These are phyloP conservation scores for Sarcophaga subvicina DNA, from an alignment of 2,888 invertebrate genomes.

Conservation along the genomic window DNA sequence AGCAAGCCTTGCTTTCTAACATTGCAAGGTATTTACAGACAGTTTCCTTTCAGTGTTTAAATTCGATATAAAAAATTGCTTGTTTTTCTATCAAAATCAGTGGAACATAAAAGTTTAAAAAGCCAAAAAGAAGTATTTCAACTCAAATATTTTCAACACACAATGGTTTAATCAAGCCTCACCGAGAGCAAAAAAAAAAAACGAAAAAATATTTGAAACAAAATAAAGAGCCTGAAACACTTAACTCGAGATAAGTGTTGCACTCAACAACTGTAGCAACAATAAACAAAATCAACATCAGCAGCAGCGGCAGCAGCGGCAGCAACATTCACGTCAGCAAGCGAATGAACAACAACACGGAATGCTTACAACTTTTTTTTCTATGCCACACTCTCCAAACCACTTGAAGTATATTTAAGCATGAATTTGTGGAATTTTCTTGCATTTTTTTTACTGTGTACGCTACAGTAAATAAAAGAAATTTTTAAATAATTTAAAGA, in stretches of 20 bases:
- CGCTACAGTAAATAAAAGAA: conserved; percentile 9
- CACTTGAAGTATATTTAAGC: conserved; percentile 62
- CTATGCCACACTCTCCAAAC: conserved; percentile 45
- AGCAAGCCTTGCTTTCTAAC: no score
- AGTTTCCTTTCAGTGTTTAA: no score
- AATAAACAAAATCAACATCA: conserved; percentile 42
- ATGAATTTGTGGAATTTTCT: conserved; percentile 53
- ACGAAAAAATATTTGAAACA: conserved; percentile 5
- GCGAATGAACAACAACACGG: conserved; percentile 1
- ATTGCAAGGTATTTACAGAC: no score
- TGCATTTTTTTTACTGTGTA: conserved; percentile 23
- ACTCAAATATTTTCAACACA: conserved; percentile 64
- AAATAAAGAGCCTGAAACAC: conserved; percentile 30
- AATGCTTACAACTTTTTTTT: conserved; percentile 44
- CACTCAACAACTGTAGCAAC: conserved; percentile 56
- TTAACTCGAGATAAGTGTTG: conserved; percentile 65
- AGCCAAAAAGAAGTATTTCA: conserved; percentile 51
- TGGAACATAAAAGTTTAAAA: conserved; percentile 26
- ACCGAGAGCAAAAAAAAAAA: conserved; percentile 25
- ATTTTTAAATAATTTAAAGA: background rate
- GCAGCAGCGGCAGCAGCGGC: conserved; percentile 4
- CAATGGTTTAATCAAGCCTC: conserved; percentile 68
- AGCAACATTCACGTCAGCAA: conserved; percentile 11
- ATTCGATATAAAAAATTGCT: background rate
- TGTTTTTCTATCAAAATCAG: conserved; percentile 35